These are phyloP conservation scores for Leiothrix lutea DNA, from an alignment of 2,113 vertebrate species.

Conservation along the genomic window DNA sequence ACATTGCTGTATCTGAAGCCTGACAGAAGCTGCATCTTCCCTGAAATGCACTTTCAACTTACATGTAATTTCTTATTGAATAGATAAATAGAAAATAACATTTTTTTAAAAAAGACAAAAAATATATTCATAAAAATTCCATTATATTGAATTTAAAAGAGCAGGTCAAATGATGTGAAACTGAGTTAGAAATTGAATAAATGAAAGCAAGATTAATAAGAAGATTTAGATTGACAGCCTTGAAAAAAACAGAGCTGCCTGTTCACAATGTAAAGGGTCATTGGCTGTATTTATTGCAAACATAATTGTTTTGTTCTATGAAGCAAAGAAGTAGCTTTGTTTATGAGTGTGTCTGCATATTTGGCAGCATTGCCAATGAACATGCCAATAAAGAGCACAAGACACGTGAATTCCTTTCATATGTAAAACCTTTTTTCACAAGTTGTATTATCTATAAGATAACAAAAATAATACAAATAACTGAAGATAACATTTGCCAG, in stretches of 20 bases:
- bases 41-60: background rate
- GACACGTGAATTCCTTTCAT: background rate
- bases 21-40: background rate
- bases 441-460: background rate
- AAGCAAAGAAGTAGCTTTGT: background rate
- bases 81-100: background rate
- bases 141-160: background rate
- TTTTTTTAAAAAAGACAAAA: background rate
- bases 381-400: background rate
- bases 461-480: background rate
- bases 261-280: background rate
- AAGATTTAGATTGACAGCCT: background rate
- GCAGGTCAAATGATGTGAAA: background rate
- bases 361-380: background rate
- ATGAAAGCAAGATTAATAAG: background rate
- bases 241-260: background rate
- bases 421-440: background rate
- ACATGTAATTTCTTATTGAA: background rate
- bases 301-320: background rate
- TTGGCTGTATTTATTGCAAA: background rate
- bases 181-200: background rate
- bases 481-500: background rate
- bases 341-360: background rate
- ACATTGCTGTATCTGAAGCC: background rate
- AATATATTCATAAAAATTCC: background rate